A percentile compares a stretch with the other conserved stretches of the same genome.
Conservation (phyloP, 2,888 invertebrate genomes). For the Drosophila barbarae region DNA sequence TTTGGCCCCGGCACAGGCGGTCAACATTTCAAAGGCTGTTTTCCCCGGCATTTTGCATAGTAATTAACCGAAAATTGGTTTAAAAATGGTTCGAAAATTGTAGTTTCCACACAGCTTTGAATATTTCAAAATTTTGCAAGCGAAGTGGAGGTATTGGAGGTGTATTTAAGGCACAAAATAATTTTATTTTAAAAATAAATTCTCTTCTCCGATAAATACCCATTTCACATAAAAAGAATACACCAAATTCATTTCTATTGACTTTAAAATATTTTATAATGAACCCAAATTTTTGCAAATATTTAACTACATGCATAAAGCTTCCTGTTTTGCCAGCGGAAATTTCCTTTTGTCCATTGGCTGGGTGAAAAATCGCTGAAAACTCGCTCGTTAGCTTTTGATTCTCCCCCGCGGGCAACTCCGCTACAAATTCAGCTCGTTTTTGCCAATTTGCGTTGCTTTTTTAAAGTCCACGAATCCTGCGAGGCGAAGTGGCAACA, state of each 20-base stretch:
- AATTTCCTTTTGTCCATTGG: slow-evolving; percentile 8
- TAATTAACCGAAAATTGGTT: slow-evolving; percentile 5
- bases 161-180: too few species aligned
- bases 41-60: not conserved
- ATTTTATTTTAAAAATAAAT: not conserved
- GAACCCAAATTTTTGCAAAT: not conserved
- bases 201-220: not conserved
- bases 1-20: not conserved
- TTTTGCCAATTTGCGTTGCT: slow-evolving; percentile 36
- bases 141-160: not conserved
- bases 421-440: slow-evolving; percentile 23
- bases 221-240: not conserved
- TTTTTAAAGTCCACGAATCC: slow-evolving; percentile 12
- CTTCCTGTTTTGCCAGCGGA: slow-evolving; percentile 5
- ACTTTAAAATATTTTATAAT: slow-evolving; percentile 1
- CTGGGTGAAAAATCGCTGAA: slow-evolving; percentile 10
- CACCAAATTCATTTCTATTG: not conserved
- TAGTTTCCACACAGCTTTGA: not conserved
- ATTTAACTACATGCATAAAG: not conserved
- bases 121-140: not conserved
- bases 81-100: not conserved
- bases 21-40: not conserved
- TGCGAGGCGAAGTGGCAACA: not conserved
- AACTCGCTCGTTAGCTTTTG: slow-evolving; percentile 35
- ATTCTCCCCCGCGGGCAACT: slow-evolving; percentile 23